Conservation (phyloP, 1,140 invertebrate genomes). For the Oncopeltus fasciatus region DNA sequence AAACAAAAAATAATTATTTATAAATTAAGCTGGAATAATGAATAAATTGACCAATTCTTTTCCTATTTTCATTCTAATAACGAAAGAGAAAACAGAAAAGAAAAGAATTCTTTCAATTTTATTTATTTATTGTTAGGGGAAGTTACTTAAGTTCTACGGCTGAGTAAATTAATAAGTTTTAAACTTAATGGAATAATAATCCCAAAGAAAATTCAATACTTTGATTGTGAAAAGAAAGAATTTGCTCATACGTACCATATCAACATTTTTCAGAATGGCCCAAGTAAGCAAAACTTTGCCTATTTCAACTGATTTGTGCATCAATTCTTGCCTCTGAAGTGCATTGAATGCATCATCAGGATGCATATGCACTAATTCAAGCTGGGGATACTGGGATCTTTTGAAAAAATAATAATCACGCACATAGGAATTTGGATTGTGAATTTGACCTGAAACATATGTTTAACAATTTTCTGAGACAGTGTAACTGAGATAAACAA, state of each 20-base stretch:
- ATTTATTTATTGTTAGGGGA: too few relatives aligned
- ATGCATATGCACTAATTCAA: slow-evolving; percentile 88
- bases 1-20: slow-evolving; percentile 21
- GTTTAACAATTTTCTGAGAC: too few relatives aligned
- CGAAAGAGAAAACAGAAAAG: not conserved
- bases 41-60: too few relatives aligned
- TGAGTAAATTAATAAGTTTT: too few relatives aligned
- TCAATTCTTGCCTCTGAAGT: slow-evolving; percentile 80
- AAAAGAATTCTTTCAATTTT: too few relatives aligned
- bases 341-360: slow-evolving; percentile 80
- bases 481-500: too few relatives aligned
- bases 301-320: slow-evolving; percentile 91
- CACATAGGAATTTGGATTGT: slow-evolving; percentile 85
- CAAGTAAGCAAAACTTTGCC: slow-evolving; percentile 83
- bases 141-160: too few relatives aligned
- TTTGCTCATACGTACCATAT: slow-evolving; percentile 66
- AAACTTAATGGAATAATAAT: too few relatives aligned
- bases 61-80: too few relatives aligned
- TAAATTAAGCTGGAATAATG: too few relatives aligned
- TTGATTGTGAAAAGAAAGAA: not conserved
- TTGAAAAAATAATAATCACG: slow-evolving; percentile 99
- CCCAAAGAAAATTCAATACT: too few relatives aligned
- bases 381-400: slow-evolving; percentile 91
- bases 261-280: slow-evolving; percentile 79
- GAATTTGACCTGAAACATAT: slow-evolving; percentile 81